Base-by-base conservation (phyloP, 2,888 invertebrate genomes). In the Xestia rhomboidea region DNA sequence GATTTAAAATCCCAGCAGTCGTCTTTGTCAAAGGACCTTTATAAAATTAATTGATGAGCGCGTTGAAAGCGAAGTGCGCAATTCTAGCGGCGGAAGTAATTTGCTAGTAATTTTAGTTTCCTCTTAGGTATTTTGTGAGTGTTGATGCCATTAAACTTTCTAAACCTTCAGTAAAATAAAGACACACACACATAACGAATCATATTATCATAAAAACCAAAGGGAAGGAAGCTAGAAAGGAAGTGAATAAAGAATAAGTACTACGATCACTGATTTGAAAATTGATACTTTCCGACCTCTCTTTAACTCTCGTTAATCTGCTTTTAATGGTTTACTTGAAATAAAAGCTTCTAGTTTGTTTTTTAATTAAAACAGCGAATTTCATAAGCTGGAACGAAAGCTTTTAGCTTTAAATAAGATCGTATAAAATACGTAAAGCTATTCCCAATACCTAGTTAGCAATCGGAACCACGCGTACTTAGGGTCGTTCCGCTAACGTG, bases 1-100 rank as follows among this genome's bases (percentile, higher is more conserved):
- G 83, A 88, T 89, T 90, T 86, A 81, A 89, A 90, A 88, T 89
- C 87, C 88, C 89, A 77, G 85, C 78, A 87, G 88, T 83, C 88
- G 77, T 79, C 79, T 89, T 88, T 85, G 84, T 89, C 82, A 84
- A 81, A 86, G 82, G 68, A 68, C 87, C 72, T 89, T 88, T 89
- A 85, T 85, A 81, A 88, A 84, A 88, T 87, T 87, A 85, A 88
- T 89, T 88, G 83, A 89, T 83, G 84, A 86, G 70, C 73, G 75
- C 77, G 74, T 77, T 76, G 73, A 83, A 77, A 80, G 76, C 67
- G 76, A 81, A 79, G 75, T 81, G 80, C 75, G 51, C 71, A 64
- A 73, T 80, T 72, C 62, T 77, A 78, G 70, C 68, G 72, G 63
- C 38, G 67, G 51, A 73, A 73, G 70, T 83, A 76, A 80, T 76